phyloP scores from a whole-genome alignment of 2,888 invertebrate genomes.

The Tineola bisselliella region DNA sequence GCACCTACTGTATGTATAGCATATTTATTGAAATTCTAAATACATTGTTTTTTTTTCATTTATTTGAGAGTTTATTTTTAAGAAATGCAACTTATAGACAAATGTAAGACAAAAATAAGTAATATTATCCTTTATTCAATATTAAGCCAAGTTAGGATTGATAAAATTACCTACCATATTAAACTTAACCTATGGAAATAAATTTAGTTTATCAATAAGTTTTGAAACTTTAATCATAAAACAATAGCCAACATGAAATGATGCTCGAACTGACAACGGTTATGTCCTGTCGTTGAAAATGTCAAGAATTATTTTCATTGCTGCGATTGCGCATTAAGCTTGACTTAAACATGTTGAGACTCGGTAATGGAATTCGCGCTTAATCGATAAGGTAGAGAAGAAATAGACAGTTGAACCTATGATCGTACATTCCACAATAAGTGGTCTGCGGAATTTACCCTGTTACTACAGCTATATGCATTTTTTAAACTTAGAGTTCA shows the following conservation, averaged over 20 bases:
- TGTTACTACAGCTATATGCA: too few species aligned
- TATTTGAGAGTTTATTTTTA: too few species aligned
- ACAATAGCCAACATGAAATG: slow-evolving; percentile 3
- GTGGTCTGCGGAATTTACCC: too few species aligned
- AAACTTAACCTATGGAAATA: too few species aligned
- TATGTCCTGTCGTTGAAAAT: slow-evolving; percentile 6
- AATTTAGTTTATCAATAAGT: not conserved
- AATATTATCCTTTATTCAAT: too few species aligned
- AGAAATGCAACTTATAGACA: too few species aligned
- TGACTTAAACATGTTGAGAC: not conserved
- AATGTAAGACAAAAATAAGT: too few species aligned
- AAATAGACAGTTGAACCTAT: not conserved
- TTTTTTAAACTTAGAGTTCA: too few species aligned
- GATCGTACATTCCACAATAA: too few species aligned
- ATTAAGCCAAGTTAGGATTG: too few species aligned
- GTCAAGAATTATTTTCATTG: slow-evolving; percentile 15
- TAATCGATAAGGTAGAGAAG: slow-evolving; percentile 39
- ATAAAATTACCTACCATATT: too few species aligned
- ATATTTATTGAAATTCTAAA: not conserved
- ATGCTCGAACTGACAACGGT: not conserved
- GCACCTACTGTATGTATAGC: not conserved
- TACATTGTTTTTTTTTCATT: not conserved
- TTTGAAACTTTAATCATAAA: slow-evolving; percentile 1
- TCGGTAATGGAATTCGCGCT: slow-evolving; percentile 19
- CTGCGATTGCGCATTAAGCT: slow-evolving; percentile 13